phyloP scores from a whole-genome alignment of 2,113 vertebrate species.

The Planiliza haematocheilus region DNA sequence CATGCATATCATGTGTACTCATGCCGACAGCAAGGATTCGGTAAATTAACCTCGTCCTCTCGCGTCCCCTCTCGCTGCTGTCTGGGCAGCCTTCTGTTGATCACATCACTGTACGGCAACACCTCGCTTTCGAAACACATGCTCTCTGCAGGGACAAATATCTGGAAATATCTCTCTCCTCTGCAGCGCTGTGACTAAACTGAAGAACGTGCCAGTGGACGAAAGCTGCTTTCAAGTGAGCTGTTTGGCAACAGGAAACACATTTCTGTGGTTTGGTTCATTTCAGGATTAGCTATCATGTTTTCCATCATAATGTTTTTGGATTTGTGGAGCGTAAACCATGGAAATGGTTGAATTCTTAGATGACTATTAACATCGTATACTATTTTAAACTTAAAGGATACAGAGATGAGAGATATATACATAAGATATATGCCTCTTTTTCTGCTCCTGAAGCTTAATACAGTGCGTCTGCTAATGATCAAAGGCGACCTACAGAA shows the following conservation, averaged over 20 bases:
- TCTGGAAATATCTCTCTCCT: not conserved
- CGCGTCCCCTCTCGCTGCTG: not conserved
- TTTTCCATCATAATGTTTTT: no score
- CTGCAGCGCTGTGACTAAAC: not conserved
- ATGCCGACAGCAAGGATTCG: slow-evolving; percentile 42
- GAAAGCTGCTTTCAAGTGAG: not conserved
- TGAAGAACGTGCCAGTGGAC: not conserved
- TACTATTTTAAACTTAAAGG: no score
- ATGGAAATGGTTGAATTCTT: no score
- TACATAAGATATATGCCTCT: no score
- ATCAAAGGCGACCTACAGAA: no score
- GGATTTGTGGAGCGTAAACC: no score
- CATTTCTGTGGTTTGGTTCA: no score
- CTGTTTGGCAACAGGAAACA: not conserved
- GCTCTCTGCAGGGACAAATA: not conserved
- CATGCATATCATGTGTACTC: slow-evolving; percentile 55
- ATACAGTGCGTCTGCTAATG: no score
- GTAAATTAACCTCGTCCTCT: slow-evolving; percentile 53
- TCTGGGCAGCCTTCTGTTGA: slow-evolving; percentile 24
- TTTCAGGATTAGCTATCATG: no score
- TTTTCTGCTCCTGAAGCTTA: no score
- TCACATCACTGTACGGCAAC: slow-evolving; percentile 25
- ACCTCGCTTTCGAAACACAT: slow-evolving; percentile 16
- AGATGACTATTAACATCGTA: no score
- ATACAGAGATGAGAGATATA: no score